phyloP scores from a whole-genome alignment of 2,113 vertebrate species.

The Furnarius figulus region DNA sequence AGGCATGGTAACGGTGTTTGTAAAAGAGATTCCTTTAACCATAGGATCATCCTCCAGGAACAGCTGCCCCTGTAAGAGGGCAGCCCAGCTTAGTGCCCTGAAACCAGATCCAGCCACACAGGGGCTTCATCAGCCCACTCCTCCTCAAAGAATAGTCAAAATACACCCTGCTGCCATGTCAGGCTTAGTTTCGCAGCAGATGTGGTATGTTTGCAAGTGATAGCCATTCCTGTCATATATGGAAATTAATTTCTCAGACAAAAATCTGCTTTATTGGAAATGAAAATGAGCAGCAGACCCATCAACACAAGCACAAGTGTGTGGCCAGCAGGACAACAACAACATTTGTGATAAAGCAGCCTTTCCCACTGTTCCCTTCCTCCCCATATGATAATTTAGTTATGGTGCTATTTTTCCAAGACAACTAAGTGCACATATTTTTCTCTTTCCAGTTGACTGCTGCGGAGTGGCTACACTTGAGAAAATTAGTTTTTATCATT shows the following conservation, averaged over 20 bases:
- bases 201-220: neutral
- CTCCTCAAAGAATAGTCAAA: neutral
- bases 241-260: constrained; percentile 41
- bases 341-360: neutral
- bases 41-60: neutral
- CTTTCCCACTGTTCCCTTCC: neutral
- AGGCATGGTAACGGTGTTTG: neutral
- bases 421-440: neutral
- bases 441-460: constrained; percentile 45
- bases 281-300: neutral
- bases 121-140: neutral
- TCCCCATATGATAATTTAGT: neutral
- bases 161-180: neutral
- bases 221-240: neutral
- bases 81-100: neutral
- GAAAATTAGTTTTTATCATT: constrained; percentile 71
- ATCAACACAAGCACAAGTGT: neutral
- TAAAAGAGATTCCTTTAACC: neutral
- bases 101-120: neutral
- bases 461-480: constrained; percentile 48
- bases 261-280: neutral
- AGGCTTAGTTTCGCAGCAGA: neutral
- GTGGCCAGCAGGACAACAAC: neutral
- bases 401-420: neutral
- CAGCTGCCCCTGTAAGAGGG: neutral